These are phyloP conservation scores for Rhinophrynus dorsalis DNA, from an alignment of 2,797 vertebrate genomes.

Conservation along the genomic window DNA sequence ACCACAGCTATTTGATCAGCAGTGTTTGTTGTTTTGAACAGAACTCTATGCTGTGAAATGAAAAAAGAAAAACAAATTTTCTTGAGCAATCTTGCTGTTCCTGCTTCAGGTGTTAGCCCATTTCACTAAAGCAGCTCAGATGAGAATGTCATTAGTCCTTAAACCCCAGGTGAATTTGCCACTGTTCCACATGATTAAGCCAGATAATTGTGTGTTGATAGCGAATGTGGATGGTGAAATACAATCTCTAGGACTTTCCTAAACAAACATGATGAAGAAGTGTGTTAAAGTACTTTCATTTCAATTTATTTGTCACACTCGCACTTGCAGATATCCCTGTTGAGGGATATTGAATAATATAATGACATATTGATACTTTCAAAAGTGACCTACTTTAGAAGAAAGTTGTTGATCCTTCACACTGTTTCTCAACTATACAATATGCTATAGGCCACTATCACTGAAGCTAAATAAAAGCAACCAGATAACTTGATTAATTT, in stretches of 20 bases:
- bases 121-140: conserved; percentile 99
- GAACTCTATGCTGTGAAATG: conserved; percentile 81
- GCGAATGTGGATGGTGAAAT: conserved; percentile 99
- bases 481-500: too few relatives aligned
- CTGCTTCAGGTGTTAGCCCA: conserved; percentile 98
- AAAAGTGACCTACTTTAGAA: conserved; percentile 65
- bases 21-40: conserved; percentile 81
- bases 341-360: conserved; percentile 62
- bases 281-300: conserved; percentile 82
- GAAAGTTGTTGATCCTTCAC: conserved; percentile 51
- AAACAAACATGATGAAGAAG: conserved; percentile 99
- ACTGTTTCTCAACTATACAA: neutral
- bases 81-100: conserved; percentile 98
- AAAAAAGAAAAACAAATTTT: conserved; percentile 94
- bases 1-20: conserved; percentile 77
- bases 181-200: conserved; percentile 99
- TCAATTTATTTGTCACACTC: conserved; percentile 76
- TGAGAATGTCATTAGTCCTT: conserved; percentile 99
- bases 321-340: conserved; percentile 70
- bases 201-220: conserved; percentile 99
- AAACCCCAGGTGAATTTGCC: conserved; percentile 99
- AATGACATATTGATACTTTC: conserved; percentile 57
- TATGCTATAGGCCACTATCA: neutral
- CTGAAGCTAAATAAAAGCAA: too few relatives aligned
- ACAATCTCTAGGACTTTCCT: conserved; percentile 99